Evolutionary conservation across 2,888 invertebrate genomes (phyloP).

Genomic region (Heliconius charithonia): DNA sequence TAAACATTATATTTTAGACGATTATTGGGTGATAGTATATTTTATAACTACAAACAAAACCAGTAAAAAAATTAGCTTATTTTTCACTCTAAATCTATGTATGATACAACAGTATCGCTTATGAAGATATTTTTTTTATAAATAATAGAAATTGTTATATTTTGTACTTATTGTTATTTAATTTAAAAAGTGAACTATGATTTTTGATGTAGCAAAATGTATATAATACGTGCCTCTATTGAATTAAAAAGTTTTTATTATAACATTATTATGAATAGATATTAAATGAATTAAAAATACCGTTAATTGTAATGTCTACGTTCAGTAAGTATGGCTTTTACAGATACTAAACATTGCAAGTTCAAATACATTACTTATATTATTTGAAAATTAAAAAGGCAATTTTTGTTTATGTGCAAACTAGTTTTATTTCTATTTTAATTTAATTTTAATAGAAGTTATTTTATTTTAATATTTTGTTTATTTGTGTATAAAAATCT

Average conservation of each 20-base stretch:
- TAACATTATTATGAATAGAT: background rate
- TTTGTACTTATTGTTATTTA: background rate
- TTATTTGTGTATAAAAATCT: background rate
- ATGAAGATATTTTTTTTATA: background rate
- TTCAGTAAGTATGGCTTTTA: background rate
- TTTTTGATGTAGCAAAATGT: too few species aligned
- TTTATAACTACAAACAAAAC: too few species aligned
- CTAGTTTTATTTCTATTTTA: too few species aligned
- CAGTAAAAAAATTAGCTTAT: background rate
- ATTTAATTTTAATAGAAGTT: background rate
- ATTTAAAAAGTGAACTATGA: too few species aligned
- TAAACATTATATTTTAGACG: background rate
- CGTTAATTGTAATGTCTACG: background rate
- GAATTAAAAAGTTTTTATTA: background rate
- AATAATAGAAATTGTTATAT: background rate
- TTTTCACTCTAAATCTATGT: background rate
- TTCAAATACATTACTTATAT: background rate
- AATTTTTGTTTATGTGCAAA: background rate
- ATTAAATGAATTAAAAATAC: background rate
- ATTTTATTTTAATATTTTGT: background rate
- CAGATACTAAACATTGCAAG: background rate
- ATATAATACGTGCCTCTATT: conserved; percentile 3
- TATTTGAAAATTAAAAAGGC: background rate
- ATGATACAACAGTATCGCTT: background rate
- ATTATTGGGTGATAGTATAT: background rate